phyloP scores from a whole-genome alignment of 2,113 vertebrate species.

The Acanthisitta chloris region DNA sequence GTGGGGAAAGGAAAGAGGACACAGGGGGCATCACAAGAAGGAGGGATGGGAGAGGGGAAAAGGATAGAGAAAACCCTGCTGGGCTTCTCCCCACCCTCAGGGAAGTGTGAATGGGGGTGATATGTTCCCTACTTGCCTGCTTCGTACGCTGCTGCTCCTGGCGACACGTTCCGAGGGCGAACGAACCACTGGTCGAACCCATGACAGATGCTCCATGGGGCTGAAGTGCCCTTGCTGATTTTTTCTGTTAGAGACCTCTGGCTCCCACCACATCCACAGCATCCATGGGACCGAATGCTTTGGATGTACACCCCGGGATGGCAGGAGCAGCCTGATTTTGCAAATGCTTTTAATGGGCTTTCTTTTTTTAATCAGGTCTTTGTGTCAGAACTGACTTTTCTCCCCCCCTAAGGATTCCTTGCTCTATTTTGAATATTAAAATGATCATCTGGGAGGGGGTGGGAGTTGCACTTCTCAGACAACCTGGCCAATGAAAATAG shows the following conservation, averaged over 20 bases:
- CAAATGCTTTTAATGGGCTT: constrained; percentile 25
- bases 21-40: not conserved
- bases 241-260: not conserved
- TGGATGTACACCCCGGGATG: not conserved
- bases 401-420: constrained; percentile 16
- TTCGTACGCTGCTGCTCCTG: constrained; percentile 34
- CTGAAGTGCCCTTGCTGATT: not conserved
- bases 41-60: not conserved
- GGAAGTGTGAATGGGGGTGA: not conserved
- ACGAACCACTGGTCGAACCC: not conserved
- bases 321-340: constrained; percentile 51
- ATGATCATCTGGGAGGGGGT: not conserved
- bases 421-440: constrained; percentile 54
- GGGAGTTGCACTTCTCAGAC: not conserved
- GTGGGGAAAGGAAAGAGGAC: not conserved
- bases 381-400: constrained; percentile 33
- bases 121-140: constrained; percentile 33
- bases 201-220: constrained; percentile 53
- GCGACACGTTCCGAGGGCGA: not conserved
- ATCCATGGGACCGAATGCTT: not conserved
- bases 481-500: constrained; percentile 11
- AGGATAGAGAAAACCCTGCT: not conserved
- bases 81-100: not conserved
- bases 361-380: constrained; percentile 65
- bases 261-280: not conserved